Conservation (phyloP, 37 sponge, comb jelly and placozoan genomes). For the Halichondria panicea region DNA sequence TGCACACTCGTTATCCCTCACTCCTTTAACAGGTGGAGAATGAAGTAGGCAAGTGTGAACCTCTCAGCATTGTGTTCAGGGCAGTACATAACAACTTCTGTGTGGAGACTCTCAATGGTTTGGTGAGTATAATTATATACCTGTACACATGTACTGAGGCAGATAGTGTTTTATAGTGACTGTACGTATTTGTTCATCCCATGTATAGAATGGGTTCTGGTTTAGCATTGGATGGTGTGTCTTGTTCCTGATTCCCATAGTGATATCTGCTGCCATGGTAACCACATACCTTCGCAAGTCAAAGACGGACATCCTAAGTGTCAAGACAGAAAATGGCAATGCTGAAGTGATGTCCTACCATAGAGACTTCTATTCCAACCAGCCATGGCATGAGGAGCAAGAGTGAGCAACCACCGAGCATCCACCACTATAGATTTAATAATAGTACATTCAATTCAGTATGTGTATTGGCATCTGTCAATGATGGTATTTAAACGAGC, state of each 20-base stretch:
- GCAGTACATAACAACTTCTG: constrained; percentile 6
- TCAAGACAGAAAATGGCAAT: too few species aligned
- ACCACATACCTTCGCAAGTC: constrained; percentile 28
- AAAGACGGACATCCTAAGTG: background rate
- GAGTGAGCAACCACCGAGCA: too few species aligned
- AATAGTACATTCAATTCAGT: too few species aligned
- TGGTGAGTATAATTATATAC: constrained; percentile 10
- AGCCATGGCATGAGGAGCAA: too few species aligned
- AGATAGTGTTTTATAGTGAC: background rate
- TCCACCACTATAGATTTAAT: too few species aligned
- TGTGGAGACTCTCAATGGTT: constrained; percentile 13
- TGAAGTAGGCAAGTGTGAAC: constrained; percentile 19
- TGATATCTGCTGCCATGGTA: constrained; percentile 21
- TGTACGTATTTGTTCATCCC: background rate
- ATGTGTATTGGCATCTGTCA: too few species aligned
- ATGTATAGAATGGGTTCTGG: constrained; percentile 66
- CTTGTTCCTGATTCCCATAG: constrained; percentile 29
- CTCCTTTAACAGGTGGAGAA: constrained; percentile 1
- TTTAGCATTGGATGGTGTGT: constrained; percentile 51
- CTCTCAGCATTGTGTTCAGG: background rate
- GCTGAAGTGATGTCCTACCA: too few species aligned
- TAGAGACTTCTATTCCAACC: too few species aligned
- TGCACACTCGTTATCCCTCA: background rate
- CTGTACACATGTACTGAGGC: background rate
- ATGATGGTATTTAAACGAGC: too few species aligned